Evolutionary conservation across 2,797 vertebrate genomes (phyloP).

Genomic region (Perodicticus potto): DNA sequence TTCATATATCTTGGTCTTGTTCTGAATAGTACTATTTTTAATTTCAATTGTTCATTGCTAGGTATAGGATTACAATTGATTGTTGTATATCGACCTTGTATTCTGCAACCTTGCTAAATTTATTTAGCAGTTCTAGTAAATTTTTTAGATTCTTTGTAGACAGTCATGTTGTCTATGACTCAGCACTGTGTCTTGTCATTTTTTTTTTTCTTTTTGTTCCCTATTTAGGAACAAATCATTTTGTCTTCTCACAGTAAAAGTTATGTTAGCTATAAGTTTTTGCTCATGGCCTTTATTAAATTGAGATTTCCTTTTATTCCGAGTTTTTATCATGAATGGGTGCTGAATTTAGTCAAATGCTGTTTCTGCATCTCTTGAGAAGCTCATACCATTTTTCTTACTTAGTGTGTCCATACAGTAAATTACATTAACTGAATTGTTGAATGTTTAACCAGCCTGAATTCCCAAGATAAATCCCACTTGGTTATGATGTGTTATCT

Average conservation of each 20-base stretch:
- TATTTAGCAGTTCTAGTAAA: not conserved
- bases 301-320: not conserved
- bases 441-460: not conserved
- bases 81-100: not conserved
- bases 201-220: not conserved
- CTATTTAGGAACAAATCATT: not conserved
- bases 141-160: not conserved
- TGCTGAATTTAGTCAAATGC: not conserved
- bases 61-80: not conserved
- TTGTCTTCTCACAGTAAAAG: not conserved
- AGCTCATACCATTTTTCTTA: not conserved
- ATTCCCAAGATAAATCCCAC: not conserved
- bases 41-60: not conserved
- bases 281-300: constrained; percentile 10
- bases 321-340: not conserved
- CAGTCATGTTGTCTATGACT: not conserved
- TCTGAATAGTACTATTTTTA: not conserved
- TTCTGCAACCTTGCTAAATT: not conserved
- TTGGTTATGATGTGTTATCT: not conserved
- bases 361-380: not conserved
- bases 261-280: not conserved
- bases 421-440: constrained; percentile 29
- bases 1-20: not conserved
- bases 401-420: not conserved
- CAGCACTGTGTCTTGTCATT: not conserved